phyloP scores from a whole-genome alignment of 2,888 invertebrate genomes.

The Drosophila paranaensis region DNA sequence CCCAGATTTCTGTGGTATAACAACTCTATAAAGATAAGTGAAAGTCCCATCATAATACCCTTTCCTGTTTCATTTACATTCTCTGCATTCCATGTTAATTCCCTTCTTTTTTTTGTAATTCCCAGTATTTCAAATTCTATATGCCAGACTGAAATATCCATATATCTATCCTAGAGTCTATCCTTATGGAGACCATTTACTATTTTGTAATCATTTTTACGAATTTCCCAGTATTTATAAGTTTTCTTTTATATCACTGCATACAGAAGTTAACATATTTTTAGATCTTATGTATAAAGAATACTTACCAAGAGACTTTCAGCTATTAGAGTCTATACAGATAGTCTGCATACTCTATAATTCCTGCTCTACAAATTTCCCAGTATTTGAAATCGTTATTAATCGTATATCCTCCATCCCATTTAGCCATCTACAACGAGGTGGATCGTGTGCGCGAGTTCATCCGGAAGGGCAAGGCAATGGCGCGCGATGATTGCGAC shows the following conservation, averaged over 20 bases:
- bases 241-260: no score
- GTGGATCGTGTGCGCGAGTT: conserved; percentile 87
- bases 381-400: not conserved
- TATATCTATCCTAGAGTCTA: no score
- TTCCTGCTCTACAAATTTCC: not conserved
- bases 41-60: no score
- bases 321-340: no score
- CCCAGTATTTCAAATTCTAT: not conserved
- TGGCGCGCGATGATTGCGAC: conserved; percentile 90
- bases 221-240: not conserved
- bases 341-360: not conserved
- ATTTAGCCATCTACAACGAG: conserved; percentile 91
- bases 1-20: no score
- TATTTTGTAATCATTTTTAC: not conserved
- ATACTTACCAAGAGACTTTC: not conserved
- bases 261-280: no score
- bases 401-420: not conserved
- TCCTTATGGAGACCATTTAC: no score
- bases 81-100: not conserved
- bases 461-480: conserved; percentile 87
- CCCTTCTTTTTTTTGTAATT: not conserved
- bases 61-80: no score
- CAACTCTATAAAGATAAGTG: no score
- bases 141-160: not conserved
- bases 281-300: no score